phyloP scores from a whole-genome alignment of 2,113 vertebrate genomes.

The Montifringilla adamsi region DNA sequence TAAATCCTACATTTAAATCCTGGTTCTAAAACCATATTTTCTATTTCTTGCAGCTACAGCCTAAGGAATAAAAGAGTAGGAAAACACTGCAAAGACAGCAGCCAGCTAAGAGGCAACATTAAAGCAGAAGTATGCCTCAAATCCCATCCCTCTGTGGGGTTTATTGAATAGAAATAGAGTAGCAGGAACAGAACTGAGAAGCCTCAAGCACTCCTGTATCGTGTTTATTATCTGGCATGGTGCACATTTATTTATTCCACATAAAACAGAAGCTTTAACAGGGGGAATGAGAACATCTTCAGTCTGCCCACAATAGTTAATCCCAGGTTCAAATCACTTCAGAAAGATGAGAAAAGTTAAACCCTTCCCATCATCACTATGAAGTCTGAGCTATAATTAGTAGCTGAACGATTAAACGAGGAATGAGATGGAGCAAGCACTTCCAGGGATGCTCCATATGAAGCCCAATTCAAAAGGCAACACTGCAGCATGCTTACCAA shows the following conservation, averaged over 20 bases:
- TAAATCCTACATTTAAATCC: neutral
- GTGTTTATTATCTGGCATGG: neutral
- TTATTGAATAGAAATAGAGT: constrained; percentile 39
- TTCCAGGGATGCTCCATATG: neutral
- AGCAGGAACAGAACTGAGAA: neutral
- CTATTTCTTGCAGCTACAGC: neutral
- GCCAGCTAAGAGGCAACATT: constrained; percentile 13
- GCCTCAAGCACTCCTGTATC: constrained; percentile 13
- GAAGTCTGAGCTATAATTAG: constrained; percentile 27
- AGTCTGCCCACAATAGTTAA: constrained; percentile 10
- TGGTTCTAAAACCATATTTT: constrained; percentile 14
- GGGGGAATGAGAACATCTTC: constrained; percentile 12
- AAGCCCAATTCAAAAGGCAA: neutral
- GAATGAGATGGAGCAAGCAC: neutral
- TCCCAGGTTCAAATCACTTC: constrained; percentile 6
- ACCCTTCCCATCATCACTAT: neutral
- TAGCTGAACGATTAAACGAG: neutral
- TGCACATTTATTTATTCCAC: constrained; percentile 36
- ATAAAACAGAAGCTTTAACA: constrained; percentile 10
- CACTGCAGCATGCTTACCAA: neutral
- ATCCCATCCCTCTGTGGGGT: neutral
- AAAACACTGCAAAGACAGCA: constrained; percentile 4
- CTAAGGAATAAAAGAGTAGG: neutral
- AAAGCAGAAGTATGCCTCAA: constrained; percentile 22
- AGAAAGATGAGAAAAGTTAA: constrained; percentile 31